phyloP scores from a whole-genome alignment of 2,888 invertebrate species.

The Tuberolachnus salignus region DNA sequence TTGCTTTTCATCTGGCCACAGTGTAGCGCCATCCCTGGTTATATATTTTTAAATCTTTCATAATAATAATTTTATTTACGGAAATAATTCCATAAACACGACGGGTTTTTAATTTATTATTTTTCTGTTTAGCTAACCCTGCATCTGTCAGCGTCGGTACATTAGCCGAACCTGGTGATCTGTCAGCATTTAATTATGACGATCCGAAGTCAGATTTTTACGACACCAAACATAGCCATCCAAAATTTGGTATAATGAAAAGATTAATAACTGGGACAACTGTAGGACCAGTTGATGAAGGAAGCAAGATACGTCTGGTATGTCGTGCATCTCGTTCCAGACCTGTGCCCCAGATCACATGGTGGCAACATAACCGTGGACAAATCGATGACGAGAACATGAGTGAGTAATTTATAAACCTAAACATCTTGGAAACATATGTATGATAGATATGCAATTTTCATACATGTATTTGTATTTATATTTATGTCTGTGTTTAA shows the following conservation, averaged over 20 bases:
- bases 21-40: no score
- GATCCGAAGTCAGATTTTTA: slow-evolving; percentile 44
- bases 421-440: not conserved
- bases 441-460: not conserved
- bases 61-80: no score
- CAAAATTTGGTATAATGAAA: slow-evolving; percentile 42
- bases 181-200: slow-evolving; percentile 12
- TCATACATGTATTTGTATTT: not conserved
- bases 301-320: slow-evolving; percentile 71
- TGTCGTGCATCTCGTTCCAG: slow-evolving; percentile 82
- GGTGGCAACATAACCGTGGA: slow-evolving; percentile 66
- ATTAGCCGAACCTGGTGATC: slow-evolving; percentile 16
- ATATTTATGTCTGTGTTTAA: not conserved
- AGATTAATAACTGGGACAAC: slow-evolving; percentile 69
- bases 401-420: not conserved
- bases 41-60: no score
- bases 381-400: slow-evolving; percentile 28
- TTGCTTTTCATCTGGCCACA: no score
- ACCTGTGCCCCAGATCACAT: slow-evolving; percentile 81
- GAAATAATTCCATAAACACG: no score
- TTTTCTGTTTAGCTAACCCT: slow-evolving; percentile 30
- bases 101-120: not conserved
- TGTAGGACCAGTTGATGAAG: slow-evolving; percentile 76
- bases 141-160: slow-evolving; percentile 38
- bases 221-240: slow-evolving; percentile 14